phyloP scores from a whole-genome alignment of 1,140 invertebrate species.

The Tetramorium parvispinum region DNA sequence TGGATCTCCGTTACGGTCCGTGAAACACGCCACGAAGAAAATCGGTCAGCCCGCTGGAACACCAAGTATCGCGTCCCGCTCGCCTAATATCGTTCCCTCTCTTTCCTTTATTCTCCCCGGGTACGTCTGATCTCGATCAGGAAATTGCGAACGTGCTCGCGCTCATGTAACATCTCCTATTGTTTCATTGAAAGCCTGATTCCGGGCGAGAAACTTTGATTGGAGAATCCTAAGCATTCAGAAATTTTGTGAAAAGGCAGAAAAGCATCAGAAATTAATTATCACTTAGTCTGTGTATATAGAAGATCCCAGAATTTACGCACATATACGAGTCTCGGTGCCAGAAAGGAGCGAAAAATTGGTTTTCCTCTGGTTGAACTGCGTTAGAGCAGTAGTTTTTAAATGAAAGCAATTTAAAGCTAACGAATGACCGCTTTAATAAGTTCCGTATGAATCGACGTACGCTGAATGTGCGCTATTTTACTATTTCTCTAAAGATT shows the following conservation, averaged over 20 bases:
- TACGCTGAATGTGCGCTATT: background rate
- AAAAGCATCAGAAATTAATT: background rate
- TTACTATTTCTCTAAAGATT: background rate
- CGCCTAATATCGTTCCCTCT: background rate
- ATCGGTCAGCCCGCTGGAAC: constrained; percentile 13
- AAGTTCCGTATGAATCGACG: background rate
- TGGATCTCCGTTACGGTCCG: constrained; percentile 35
- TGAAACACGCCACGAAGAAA: constrained; percentile 37
- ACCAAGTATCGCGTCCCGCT: background rate
- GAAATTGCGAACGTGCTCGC: constrained; percentile 27
- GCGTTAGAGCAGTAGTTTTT: background rate
- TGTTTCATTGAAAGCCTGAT: background rate
- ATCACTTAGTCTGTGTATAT: background rate
- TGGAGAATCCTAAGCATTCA: background rate
- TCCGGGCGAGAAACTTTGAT: background rate
- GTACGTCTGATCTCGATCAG: constrained; percentile 4
- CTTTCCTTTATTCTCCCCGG: background rate
- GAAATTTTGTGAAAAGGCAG: background rate
- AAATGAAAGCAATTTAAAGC: constrained; percentile 4
- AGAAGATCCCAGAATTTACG: background rate
- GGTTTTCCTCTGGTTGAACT: background rate
- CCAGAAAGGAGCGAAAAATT: background rate
- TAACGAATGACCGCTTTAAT: background rate
- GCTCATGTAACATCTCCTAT: constrained; percentile 5
- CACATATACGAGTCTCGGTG: too few relatives aligned